Percentiles rank a stretch among this genome's conserved stretches.
Conservation (phyloP, 2,797 vertebrate species). For the Nothura maculosa region DNA sequence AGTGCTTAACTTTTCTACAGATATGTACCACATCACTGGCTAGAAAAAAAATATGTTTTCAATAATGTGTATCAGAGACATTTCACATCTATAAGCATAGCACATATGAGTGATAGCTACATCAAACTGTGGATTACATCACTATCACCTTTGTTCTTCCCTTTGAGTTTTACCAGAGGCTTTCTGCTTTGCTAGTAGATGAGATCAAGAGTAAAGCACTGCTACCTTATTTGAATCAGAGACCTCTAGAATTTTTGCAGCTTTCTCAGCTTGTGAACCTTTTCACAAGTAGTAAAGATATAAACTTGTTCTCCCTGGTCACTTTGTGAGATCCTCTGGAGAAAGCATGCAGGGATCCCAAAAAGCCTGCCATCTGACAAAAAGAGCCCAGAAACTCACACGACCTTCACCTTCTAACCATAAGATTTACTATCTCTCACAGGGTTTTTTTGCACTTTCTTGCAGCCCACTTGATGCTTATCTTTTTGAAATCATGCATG, state of each 20-base stretch:
- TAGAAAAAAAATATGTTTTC: background rate
- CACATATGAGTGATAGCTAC: background rate
- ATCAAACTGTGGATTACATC: background rate
- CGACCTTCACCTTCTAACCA: background rate
- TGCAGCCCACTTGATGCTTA: background rate
- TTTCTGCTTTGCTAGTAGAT: background rate
- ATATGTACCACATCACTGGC: background rate
- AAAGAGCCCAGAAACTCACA: background rate
- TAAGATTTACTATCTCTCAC: background rate
- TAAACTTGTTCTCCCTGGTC: background rate
- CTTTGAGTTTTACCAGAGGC: background rate
- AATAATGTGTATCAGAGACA: background rate
- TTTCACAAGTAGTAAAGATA: background rate
- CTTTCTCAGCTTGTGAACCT: background rate
- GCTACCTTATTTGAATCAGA: background rate
- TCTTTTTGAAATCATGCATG: background rate
- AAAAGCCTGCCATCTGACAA: background rate
- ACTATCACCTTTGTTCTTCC: background rate
- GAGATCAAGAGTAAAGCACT: background rate
- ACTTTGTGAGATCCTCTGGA: background rate
- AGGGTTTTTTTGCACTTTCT: rapidly evolving
- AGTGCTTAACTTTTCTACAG: background rate
- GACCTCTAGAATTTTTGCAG: background rate
- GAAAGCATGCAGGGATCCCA: background rate
- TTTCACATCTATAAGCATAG: background rate